Conservation (phyloP, 2,113 vertebrate genomes). For the Aptenodytes patagonicus region DNA sequence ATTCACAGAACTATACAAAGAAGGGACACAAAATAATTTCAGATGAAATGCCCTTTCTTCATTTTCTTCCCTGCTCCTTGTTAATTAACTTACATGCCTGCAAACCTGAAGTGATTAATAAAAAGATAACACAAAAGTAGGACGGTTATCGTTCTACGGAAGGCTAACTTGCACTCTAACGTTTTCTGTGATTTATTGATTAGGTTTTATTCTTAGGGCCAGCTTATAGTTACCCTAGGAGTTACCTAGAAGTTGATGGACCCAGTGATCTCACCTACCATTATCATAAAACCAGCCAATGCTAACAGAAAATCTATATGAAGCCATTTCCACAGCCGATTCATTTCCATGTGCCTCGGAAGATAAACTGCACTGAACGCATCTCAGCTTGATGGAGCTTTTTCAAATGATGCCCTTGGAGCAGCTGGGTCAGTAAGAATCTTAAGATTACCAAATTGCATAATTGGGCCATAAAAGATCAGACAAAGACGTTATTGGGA, state of each 20-base stretch:
- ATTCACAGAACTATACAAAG: neutral
- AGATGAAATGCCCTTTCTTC: neutral
- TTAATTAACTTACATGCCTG: neutral
- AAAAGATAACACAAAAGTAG: neutral
- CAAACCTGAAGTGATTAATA: constrained; percentile 7
- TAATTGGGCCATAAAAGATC: neutral
- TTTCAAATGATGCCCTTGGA: neutral
- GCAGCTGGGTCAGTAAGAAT: neutral
- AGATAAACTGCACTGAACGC: neutral
- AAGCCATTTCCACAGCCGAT: neutral
- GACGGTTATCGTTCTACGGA: neutral
- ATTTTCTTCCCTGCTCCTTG: neutral
- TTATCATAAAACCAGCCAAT: neutral
- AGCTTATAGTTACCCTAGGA: neutral
- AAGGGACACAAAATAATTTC: neutral
- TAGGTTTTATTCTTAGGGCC: neutral
- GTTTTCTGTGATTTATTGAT: neutral
- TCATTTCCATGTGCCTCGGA: neutral
- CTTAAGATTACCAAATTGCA: neutral
- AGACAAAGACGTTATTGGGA: neutral
- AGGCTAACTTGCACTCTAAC: neutral
- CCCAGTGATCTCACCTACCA: neutral
- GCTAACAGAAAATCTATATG: neutral
- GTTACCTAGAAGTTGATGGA: neutral
- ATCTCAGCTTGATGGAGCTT: neutral